Evolutionary conservation across 2,113 vertebrate genomes (phyloP).

Genomic region (Protomyctophum bolini): DNA sequence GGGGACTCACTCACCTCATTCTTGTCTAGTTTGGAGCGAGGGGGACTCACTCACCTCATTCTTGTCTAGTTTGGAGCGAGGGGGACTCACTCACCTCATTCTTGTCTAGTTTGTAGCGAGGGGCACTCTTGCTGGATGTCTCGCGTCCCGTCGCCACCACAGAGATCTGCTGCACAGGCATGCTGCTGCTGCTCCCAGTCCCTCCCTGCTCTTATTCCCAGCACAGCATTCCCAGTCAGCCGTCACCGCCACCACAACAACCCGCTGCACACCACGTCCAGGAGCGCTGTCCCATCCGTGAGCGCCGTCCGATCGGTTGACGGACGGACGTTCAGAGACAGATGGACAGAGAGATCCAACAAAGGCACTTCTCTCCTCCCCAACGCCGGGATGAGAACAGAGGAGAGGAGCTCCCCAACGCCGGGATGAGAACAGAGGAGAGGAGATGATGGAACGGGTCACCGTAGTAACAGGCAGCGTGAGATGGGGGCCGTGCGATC

Average conservation of each 20-base stretch:
- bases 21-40: too few relatives aligned
- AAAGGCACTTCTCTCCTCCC: conserved; percentile 17
- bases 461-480: conserved; percentile 65
- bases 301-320: not conserved
- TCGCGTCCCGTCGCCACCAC: conserved; percentile 86
- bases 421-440: conserved; percentile 3
- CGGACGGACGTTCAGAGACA: too few relatives aligned
- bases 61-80: too few relatives aligned
- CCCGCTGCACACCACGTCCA: conserved; percentile 21
- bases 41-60: too few relatives aligned
- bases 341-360: not conserved
- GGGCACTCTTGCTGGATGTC: conserved; percentile 79
- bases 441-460: conserved; percentile 56
- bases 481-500: conserved; percentile 55
- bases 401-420: conserved; percentile 51
- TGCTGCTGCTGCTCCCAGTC: conserved; percentile 62
- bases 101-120: conserved; percentile 86
- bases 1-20: too few relatives aligned
- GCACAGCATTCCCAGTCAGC: conserved; percentile 40
- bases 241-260: not conserved
- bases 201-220: conserved; percentile 43
- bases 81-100: conserved; percentile 83
- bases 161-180: conserved; percentile 93
- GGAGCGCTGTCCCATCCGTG: conserved; percentile 13
- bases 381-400: conserved; percentile 29